A percentile compares a stretch with the other conserved stretches of the same genome.
Evolutionary conservation across 2,797 vertebrate genomes (phyloP).

Genomic region (Hirundo rustica): DNA sequence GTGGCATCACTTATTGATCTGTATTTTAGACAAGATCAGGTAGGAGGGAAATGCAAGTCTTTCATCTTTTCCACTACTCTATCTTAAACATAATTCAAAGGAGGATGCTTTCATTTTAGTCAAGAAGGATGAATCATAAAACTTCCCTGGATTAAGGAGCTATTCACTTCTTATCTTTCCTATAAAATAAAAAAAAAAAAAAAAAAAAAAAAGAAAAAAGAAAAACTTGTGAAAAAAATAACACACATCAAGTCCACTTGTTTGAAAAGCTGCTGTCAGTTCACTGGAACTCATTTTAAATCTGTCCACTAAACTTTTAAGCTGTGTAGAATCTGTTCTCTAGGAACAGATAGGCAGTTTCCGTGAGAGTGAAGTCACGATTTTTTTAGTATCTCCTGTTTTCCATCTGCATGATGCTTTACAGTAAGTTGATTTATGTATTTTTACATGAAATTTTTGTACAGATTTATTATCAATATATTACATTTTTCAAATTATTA

Average conservation of each 20-base stretch:
- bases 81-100: constrained; percentile 35
- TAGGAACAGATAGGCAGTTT: background rate
- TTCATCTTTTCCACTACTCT: constrained; percentile 32
- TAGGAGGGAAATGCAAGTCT: background rate
- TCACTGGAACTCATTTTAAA: background rate
- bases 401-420: background rate
- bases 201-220: too few species aligned
- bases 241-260: background rate
- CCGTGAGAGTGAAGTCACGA: background rate
- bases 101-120: constrained; percentile 23
- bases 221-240: background rate
- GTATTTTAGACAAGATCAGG: constrained; percentile 32
- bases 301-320: background rate
- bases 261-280: background rate
- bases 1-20: constrained; percentile 47
- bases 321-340: background rate
- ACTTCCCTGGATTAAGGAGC: constrained; percentile 9
- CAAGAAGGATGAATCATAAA: constrained; percentile 37
- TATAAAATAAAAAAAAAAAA: background rate
- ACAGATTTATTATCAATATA: background rate
- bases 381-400: background rate
- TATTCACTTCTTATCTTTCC: constrained; percentile 28
- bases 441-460: background rate
- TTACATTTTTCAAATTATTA: background rate
- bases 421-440: background rate